phyloP scores from a whole-genome alignment of 2,888 invertebrate species.

The Scaptodrosophila latifasciaeformis region DNA sequence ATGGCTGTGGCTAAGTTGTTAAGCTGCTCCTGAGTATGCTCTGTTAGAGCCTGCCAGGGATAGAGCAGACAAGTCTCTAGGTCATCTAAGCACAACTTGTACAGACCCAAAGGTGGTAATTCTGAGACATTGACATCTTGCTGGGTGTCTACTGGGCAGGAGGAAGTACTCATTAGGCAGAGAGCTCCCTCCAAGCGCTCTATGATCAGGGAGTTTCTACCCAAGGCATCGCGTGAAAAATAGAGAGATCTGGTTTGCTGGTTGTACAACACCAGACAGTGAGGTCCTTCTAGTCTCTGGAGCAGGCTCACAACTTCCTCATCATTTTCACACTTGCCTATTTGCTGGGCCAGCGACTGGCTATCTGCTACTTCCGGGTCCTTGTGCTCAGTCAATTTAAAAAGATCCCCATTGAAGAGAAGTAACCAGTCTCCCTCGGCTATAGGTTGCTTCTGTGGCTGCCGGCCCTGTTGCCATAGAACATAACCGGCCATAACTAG shows the following conservation, averaged over 20 bases:
- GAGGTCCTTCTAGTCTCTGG: slow-evolving; percentile 85
- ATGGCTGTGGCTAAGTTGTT: slow-evolving; percentile 24
- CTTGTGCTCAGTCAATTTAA: slow-evolving; percentile 75
- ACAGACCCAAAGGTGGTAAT: slow-evolving; percentile 50
- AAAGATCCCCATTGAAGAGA: slow-evolving; percentile 94
- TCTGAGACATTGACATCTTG: slow-evolving; percentile 17
- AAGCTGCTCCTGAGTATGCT: slow-evolving; percentile 26
- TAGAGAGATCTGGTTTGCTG: slow-evolving; percentile 79
- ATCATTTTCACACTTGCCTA: slow-evolving; percentile 60
- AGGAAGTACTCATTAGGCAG: slow-evolving; percentile 52
- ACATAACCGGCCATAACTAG: slow-evolving; percentile 77
- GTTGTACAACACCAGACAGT: slow-evolving; percentile 86
- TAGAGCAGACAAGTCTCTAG: slow-evolving; percentile 27
- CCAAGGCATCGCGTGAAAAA: slow-evolving; percentile 90
- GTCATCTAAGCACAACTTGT: slow-evolving; percentile 28
- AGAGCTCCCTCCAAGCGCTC: slow-evolving; percentile 65
- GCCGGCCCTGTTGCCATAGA: slow-evolving; percentile 88
- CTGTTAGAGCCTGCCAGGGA: slow-evolving; percentile 38
- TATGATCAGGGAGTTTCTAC: slow-evolving; percentile 88
- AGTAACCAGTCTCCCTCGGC: slow-evolving; percentile 80
- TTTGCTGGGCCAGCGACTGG: slow-evolving; percentile 32
- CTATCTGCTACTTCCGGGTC: slow-evolving; percentile 61
- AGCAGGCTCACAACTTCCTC: slow-evolving; percentile 74
- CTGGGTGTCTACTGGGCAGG: too few species aligned
- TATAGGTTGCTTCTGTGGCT: slow-evolving; percentile 82